phyloP scores from a whole-genome alignment of 1,140 invertebrate genomes.

The Vollenhovia emeryi region DNA sequence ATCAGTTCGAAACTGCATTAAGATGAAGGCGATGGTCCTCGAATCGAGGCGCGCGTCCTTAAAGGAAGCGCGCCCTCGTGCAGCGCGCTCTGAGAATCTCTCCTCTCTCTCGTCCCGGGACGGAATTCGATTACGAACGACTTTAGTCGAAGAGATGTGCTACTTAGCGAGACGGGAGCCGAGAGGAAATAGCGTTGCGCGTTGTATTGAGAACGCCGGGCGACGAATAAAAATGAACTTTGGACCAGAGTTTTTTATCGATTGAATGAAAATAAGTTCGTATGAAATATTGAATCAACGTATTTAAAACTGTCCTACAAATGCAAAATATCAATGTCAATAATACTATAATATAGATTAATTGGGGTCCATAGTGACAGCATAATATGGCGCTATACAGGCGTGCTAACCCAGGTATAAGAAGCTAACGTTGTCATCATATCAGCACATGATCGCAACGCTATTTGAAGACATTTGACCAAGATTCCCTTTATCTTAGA shows the following conservation, averaged over 20 bases:
- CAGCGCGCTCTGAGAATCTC: constrained; percentile 23
- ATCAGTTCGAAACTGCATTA: constrained; percentile 66
- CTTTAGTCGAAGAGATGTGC: constrained; percentile 60
- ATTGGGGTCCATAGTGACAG: too few relatives aligned
- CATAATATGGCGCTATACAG: too few relatives aligned
- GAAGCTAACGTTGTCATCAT: too few relatives aligned
- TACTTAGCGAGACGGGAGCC: constrained; percentile 42
- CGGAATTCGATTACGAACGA: constrained; percentile 69
- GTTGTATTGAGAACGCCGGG: background rate
- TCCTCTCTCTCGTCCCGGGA: background rate
- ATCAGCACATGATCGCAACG: too few relatives aligned
- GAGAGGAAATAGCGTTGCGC: constrained; percentile 31
- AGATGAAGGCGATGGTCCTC: constrained; percentile 48
- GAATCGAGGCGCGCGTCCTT: constrained; percentile 31
- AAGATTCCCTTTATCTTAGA: too few relatives aligned
- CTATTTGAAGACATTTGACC: too few relatives aligned
- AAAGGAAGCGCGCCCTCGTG: constrained; percentile 25
- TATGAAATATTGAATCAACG: background rate
- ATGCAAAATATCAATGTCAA: background rate
- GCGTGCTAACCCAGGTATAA: too few relatives aligned
- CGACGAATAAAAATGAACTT: background rate
- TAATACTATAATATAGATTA: too few relatives aligned
- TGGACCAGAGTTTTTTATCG: constrained; percentile 1
- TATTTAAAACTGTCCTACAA: background rate
- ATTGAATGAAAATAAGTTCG: constrained; percentile 4